Conservation (phyloP, 1,140 invertebrate species). For the Colletes gigas region DNA sequence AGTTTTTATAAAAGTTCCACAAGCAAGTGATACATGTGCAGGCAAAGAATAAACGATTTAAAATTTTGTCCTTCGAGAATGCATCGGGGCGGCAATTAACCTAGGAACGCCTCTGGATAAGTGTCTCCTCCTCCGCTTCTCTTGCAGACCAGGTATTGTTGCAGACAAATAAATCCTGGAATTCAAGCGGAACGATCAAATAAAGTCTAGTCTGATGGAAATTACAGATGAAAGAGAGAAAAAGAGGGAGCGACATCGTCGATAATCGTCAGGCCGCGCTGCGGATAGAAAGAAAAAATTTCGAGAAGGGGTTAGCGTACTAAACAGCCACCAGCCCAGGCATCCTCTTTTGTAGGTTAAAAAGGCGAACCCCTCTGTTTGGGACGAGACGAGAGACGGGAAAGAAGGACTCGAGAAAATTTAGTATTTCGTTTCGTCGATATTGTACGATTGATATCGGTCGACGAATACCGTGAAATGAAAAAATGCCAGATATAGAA, state of each 20-base stretch:
- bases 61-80: too few species aligned
- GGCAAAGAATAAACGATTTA: too few species aligned
- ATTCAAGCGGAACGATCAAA: constrained; percentile 16
- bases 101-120: background rate
- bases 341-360: constrained; percentile 20
- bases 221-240: background rate
- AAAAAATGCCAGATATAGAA: constrained; percentile 4
- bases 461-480: constrained; percentile 4
- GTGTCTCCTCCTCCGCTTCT: background rate
- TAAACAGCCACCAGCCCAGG: background rate
- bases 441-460: background rate
- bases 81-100: too few species aligned
- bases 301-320: constrained; percentile 13
- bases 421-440: constrained; percentile 5
- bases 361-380: background rate
- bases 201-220: constrained; percentile 5
- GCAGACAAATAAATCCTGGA: constrained; percentile 11
- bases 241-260: background rate
- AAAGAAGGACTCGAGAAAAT: constrained; percentile 10
- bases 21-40: too few species aligned
- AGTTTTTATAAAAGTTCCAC: too few species aligned
- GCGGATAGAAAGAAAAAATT: background rate
- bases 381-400: background rate
- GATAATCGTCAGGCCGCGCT: background rate
- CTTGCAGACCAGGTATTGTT: constrained; percentile 3